Percentiles rank a stretch among this genome's conserved stretches.
Conservation (phyloP, 1,140 invertebrate genomes). For the Polyergus mexicanus region DNA sequence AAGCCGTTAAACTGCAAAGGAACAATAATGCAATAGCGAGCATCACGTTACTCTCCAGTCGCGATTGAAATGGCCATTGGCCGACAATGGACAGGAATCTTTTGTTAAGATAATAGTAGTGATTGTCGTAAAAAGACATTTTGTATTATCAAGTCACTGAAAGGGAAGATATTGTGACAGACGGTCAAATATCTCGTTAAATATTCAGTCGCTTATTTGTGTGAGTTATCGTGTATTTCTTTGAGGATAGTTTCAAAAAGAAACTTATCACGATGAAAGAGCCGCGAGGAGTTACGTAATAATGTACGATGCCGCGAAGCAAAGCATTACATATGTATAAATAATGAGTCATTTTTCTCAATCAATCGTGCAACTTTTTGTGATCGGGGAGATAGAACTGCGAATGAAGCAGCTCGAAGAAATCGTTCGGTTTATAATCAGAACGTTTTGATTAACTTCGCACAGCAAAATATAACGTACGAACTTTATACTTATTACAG, state of each 20-base stretch:
- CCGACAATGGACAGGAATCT: not conserved
- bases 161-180: not conserved
- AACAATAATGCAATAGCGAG: not conserved
- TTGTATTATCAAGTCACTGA: not conserved
- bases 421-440: no score
- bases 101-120: conserved; percentile 45
- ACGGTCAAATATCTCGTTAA: not conserved
- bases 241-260: not conserved
- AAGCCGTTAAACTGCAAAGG: not conserved
- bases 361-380: not conserved
- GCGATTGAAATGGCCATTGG: conserved; percentile 43
- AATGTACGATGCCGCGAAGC: not conserved
- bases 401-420: no score
- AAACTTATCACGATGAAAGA: not conserved
- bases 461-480: not conserved
- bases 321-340: not conserved
- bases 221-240: not conserved
- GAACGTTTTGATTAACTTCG: no score
- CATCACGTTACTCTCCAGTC: not conserved
- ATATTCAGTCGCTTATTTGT: conserved; percentile 1
- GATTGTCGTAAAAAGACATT: conserved; percentile 46
- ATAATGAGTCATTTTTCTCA: not conserved
- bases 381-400: not conserved
- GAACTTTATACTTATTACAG: conserved; percentile 33
- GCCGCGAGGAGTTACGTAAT: not conserved